Evolutionary conservation across 2,797 vertebrate genomes (phyloP).

Genomic region (Balearica regulorum): DNA sequence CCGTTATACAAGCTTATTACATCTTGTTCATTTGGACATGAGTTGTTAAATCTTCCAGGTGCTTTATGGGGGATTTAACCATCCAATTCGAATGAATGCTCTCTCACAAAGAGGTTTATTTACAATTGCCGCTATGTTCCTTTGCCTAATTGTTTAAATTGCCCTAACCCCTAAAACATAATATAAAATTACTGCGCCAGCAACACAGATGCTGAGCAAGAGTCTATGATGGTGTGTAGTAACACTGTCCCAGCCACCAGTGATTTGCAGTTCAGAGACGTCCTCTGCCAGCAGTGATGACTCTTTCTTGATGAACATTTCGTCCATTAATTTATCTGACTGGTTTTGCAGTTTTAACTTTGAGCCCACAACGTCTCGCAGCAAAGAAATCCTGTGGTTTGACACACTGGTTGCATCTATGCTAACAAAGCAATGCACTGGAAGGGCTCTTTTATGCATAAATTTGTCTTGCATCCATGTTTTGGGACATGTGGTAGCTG

Average conservation of each 20-base stretch:
- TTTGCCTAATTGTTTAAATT: conserved; percentile 32
- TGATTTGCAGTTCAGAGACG: background rate
- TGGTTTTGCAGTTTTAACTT: background rate
- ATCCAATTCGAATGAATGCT: conserved; percentile 26
- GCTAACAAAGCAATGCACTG: background rate
- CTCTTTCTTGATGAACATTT: background rate
- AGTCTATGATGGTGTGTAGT: background rate
- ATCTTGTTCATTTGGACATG: conserved; percentile 48
- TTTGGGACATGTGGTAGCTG: background rate
- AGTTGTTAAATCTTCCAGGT: conserved; percentile 49
- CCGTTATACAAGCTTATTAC: conserved; percentile 43
- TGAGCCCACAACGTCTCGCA: background rate
- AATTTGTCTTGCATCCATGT: background rate
- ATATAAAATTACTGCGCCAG: background rate
- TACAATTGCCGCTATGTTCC: background rate
- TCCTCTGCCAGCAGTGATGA: background rate
- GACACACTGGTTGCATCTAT: background rate
- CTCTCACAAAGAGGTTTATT: conserved; percentile 12
- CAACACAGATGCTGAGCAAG: background rate
- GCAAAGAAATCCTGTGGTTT: background rate
- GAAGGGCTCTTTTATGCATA: background rate
- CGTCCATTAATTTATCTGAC: background rate
- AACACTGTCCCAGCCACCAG: background rate
- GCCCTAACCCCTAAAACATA: background rate
- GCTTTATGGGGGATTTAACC: conserved; percentile 45